Evolutionary conservation across 2,888 invertebrate species (phyloP).

Genomic region (Apodemia mormo): DNA sequence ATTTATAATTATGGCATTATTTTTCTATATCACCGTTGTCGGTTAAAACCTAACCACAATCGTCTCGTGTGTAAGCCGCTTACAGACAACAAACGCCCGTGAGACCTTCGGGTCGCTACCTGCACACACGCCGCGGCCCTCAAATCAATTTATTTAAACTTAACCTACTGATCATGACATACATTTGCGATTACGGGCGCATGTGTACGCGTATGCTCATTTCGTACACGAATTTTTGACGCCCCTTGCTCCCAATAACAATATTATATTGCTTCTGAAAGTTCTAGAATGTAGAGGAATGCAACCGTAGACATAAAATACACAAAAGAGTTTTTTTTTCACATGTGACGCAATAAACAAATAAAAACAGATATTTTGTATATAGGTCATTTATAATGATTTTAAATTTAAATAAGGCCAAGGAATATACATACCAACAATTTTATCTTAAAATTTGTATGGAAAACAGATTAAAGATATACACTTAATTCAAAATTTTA

Average conservation of each 20-base stretch:
- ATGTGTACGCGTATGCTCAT: slow-evolving; percentile 57
- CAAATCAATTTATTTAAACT: slow-evolving; percentile 75
- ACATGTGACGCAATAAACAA: too few species aligned
- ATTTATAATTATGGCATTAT: background rate
- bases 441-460: background rate
- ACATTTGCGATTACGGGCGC: slow-evolving; percentile 73
- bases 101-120: slow-evolving; percentile 51
- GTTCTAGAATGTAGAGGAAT: slow-evolving; percentile 7
- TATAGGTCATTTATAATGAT: background rate
- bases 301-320: background rate
- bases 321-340: background rate
- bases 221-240: slow-evolving; percentile 49
- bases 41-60: slow-evolving; percentile 6
- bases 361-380: too few species aligned
- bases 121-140: slow-evolving; percentile 53
- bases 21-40: background rate
- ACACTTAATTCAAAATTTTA: slow-evolving; percentile 12
- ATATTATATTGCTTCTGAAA: slow-evolving; percentile 1
- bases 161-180: slow-evolving; percentile 82
- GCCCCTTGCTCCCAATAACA: slow-evolving; percentile 39
- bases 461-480: background rate
- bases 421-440: background rate
- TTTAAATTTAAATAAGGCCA: slow-evolving; percentile 2
- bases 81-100: slow-evolving; percentile 24
- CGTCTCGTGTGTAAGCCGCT: slow-evolving; percentile 16